Evolutionary conservation across 2,113 vertebrate species (phyloP).

Genomic region (Gnathonemus longibarbis): DNA sequence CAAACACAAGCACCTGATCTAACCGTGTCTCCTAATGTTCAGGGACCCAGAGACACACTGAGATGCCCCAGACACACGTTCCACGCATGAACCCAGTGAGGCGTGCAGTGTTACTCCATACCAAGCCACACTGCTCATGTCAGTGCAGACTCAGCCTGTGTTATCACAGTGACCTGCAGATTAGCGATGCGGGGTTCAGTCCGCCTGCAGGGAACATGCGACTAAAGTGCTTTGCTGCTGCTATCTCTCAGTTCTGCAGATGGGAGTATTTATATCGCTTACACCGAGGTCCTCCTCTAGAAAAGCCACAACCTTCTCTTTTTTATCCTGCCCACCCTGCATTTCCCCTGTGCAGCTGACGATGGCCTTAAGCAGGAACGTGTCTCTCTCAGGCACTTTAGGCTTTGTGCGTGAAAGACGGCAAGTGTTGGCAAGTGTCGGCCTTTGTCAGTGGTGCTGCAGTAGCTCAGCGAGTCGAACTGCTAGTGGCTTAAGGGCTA

Average conservation of each 20-base stretch:
- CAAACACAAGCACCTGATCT: background rate
- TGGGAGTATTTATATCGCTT: background rate
- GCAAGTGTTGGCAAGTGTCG: background rate
- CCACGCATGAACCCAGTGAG: background rate
- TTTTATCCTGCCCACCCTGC: background rate
- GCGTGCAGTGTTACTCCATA: background rate
- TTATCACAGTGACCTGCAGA: constrained; percentile 6
- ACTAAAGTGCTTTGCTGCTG: background rate
- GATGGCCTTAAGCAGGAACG: background rate
- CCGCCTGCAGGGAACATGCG: background rate
- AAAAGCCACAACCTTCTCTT: background rate
- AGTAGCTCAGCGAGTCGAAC: background rate
- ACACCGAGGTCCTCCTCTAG: background rate
- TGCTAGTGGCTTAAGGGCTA: background rate
- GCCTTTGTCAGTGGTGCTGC: background rate
- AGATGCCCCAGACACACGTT: background rate
- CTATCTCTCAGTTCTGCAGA: background rate
- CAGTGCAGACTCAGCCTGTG: background rate
- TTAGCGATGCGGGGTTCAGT: background rate
- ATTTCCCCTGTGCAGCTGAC: background rate
- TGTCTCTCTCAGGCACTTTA: background rate
- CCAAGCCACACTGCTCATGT: too few species aligned
- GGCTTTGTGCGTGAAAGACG: background rate
- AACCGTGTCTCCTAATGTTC: background rate
- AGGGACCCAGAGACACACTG: background rate